Base-by-base conservation (phyloP, 2,888 invertebrate species). In the Sesamia inferens region DNA sequence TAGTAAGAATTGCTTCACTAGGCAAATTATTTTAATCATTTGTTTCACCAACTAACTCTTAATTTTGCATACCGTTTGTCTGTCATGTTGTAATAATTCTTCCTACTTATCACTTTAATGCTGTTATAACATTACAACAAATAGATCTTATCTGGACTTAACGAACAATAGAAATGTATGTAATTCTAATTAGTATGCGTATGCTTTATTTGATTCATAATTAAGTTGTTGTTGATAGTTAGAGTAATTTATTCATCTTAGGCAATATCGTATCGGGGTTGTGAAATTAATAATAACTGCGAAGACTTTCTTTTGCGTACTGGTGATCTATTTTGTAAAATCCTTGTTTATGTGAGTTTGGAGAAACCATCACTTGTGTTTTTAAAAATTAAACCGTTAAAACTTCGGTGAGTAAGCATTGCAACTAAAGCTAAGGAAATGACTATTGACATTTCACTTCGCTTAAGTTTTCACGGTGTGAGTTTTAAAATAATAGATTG, bases 121-220 rank as follows among this genome's bases (percentile, higher is more conserved):
- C 4, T 48, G 11, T 7, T n/a, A 54, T n/a, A 51, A 8, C n/a
- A 54, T 61, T 61, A 61, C 61, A 24, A 54, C 47, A 57, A 76
- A 57, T 54, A 4, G 59, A 80, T 81, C 47, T 22, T 47, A 75
- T 78, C 81, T 47, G 0, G 0, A 39, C 13, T 68, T 16, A 55
- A 19, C 10, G n/a, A 71, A 81, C 82, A 79, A 81, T 79, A 24
- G 47, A 65, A 71, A 81, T 66, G 59, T 68, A 81, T 79, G 81
- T 61, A 71, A 76, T 62, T 63, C n/a, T 76, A 74, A 74, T 75
- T 74, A 71, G 48, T 59, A 24, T 68, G 63, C 55, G 47, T 24
- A 54, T 69, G 19, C 22, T 55, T 42, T 54, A 62, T 81, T 64
- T 76, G 48, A 71, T 68, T 62, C 61, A 57, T 76, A 78, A 75